These are phyloP conservation scores for Agonopterix heracliana DNA, from an alignment of 2,888 invertebrate genomes.

Conservation along the genomic window DNA sequence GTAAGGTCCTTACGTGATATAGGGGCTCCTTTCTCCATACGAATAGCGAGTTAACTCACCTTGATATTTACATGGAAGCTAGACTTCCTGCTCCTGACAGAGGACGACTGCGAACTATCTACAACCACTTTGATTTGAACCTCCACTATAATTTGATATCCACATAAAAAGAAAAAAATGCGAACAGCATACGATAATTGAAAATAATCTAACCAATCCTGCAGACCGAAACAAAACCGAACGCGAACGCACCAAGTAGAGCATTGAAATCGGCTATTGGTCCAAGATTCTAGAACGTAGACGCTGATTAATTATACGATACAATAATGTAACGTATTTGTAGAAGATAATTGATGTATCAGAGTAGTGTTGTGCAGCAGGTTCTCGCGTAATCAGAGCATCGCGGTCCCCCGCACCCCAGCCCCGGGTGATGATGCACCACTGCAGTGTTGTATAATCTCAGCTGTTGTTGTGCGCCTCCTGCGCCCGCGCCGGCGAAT, in stretches of 20 bases:
- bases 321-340: conserved; percentile 23
- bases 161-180: no score
- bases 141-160: conserved; percentile 13
- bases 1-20: conserved; percentile 15
- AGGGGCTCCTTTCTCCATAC: conserved; percentile 40
- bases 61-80: conserved; percentile 60
- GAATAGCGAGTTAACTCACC: conserved; percentile 36
- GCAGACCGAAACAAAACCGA: conserved; percentile 34
- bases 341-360: conserved; percentile 15
- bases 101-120: conserved; percentile 41
- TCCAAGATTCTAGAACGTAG: conserved; percentile 32
- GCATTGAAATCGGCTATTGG: conserved; percentile 52
- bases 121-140: conserved; percentile 13
- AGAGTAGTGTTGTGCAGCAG: conserved; percentile 32
- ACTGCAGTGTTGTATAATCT: conserved; percentile 39
- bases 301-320: conserved; percentile 30
- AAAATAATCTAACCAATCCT: conserved; percentile 2
- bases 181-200: no score
- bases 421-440: conserved; percentile 23
- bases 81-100: conserved; percentile 58
- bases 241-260: conserved; percentile 41
- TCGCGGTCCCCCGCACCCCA: conserved; percentile 23
- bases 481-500: conserved; percentile 20
- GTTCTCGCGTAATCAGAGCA: conserved; percentile 58
- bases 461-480: conserved; percentile 14